Conservation (phyloP, 2,797 vertebrate species). For the Hyperoplus lanceolatus region DNA sequence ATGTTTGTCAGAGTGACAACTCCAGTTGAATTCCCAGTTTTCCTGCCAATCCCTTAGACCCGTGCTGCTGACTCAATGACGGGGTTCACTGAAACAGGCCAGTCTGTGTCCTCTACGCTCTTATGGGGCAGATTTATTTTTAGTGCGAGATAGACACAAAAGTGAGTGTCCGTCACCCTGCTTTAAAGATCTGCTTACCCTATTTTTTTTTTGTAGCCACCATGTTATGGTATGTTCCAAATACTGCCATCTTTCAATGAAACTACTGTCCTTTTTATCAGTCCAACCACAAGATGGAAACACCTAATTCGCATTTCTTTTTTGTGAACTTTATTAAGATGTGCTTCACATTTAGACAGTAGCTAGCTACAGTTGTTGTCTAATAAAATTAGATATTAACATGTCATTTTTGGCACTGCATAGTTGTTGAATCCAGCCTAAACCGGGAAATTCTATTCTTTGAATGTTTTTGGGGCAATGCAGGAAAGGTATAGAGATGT, state of each 20-base stretch:
- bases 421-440: not conserved
- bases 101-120: constrained; percentile 21
- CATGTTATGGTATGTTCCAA: too few relatives aligned
- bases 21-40: constrained; percentile 56
- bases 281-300: too few relatives aligned
- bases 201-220: too few relatives aligned
- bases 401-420: not conserved
- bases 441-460: too few relatives aligned
- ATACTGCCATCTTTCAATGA: too few relatives aligned
- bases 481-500: not conserved
- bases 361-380: too few relatives aligned
- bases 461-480: too few relatives aligned
- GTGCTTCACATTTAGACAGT: too few relatives aligned
- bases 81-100: constrained; percentile 20
- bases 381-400: not conserved
- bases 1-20: constrained; percentile 64
- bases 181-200: not conserved
- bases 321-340: too few relatives aligned
- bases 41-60: constrained; percentile 45
- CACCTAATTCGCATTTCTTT: too few relatives aligned
- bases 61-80: constrained; percentile 35
- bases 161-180: not conserved
- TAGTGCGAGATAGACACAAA: not conserved
- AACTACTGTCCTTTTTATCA: too few relatives aligned
- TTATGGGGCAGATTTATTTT: constrained; percentile 5